phyloP scores from a whole-genome alignment of 2,888 invertebrate genomes.

The Scaptomyza parva region DNA sequence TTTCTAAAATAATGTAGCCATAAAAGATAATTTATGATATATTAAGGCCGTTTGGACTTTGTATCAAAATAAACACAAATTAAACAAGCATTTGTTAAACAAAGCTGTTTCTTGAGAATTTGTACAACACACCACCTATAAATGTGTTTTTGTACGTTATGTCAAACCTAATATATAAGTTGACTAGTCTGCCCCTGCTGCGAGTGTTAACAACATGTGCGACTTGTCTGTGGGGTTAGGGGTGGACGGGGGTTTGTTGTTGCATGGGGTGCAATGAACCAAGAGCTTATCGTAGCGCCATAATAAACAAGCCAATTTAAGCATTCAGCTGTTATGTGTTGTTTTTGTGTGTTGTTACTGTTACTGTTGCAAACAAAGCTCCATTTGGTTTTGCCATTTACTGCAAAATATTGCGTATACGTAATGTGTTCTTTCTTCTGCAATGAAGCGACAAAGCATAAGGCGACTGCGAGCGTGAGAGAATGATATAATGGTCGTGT shows the following conservation, averaged over 20 bases:
- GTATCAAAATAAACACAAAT: slow-evolving; percentile 3
- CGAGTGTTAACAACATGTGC: slow-evolving; percentile 21
- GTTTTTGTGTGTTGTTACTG: background rate
- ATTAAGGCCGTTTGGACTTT: slow-evolving; percentile 2
- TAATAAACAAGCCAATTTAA: slow-evolving; percentile 69
- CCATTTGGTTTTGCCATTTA: slow-evolving; percentile 63
- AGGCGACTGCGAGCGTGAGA: slow-evolving; percentile 1
- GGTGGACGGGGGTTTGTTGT: slow-evolving; percentile 17
- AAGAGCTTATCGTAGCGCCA: slow-evolving; percentile 54
- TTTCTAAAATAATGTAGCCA: background rate
- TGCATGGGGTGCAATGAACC: slow-evolving; percentile 57
- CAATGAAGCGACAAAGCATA: slow-evolving; percentile 37
- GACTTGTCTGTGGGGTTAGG: background rate
- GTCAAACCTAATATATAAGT: slow-evolving; percentile 12
- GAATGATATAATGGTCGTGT: slow-evolving; percentile 38
- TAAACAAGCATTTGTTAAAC: slow-evolving; percentile 11
- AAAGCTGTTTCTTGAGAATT: background rate
- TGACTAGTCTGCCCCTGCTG: slow-evolving; percentile 1
- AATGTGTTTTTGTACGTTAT: background rate
- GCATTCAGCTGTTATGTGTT: slow-evolving; percentile 34
- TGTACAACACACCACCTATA: background rate
- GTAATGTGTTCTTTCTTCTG: slow-evolving; percentile 46
- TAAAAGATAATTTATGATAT: background rate
- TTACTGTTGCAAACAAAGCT: slow-evolving; percentile 65
- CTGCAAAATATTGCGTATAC: slow-evolving; percentile 68